A percentile compares a stretch with the other conserved stretches of the same genome.
phyloP scores from a whole-genome alignment of 2,113 vertebrate genomes.

The Pavo muticus region DNA sequence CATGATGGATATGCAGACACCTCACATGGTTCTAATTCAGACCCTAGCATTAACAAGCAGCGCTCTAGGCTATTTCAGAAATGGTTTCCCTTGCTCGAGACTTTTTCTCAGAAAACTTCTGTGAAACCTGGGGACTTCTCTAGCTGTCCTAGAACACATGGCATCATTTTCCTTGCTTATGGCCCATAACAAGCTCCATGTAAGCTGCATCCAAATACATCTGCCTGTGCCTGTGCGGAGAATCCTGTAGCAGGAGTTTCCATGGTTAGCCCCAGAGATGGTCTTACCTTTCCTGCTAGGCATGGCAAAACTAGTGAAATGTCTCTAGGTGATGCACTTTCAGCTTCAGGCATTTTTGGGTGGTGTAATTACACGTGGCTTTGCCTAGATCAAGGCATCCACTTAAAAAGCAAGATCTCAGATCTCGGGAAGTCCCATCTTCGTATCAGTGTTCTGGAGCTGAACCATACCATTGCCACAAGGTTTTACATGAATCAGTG shows the following conservation, averaged over 20 bases:
- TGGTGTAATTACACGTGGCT: background rate
- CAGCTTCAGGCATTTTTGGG: background rate
- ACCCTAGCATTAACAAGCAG: background rate
- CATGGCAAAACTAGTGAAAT: background rate
- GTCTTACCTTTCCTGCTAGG: background rate
- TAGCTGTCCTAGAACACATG: background rate
- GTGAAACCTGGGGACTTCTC: background rate
- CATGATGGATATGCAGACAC: background rate
- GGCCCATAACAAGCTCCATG: accelerated
- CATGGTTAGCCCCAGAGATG: background rate
- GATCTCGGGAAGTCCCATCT: background rate
- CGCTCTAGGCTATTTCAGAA: background rate
- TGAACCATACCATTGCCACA: background rate
- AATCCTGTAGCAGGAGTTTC: background rate
- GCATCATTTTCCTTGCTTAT: background rate
- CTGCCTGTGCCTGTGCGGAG: background rate
- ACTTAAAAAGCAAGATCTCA: background rate
- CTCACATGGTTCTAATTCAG: background rate
- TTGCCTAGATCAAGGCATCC: background rate
- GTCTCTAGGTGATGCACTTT: background rate
- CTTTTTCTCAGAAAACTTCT: background rate
- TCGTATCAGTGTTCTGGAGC: background rate
- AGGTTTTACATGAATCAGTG: background rate
- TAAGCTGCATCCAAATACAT: background rate
- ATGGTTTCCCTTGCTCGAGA: background rate